These are phyloP conservation scores for Pyrrhopygopsis socrates DNA, from an alignment of 2,888 invertebrate species.

Conservation along the genomic window DNA sequence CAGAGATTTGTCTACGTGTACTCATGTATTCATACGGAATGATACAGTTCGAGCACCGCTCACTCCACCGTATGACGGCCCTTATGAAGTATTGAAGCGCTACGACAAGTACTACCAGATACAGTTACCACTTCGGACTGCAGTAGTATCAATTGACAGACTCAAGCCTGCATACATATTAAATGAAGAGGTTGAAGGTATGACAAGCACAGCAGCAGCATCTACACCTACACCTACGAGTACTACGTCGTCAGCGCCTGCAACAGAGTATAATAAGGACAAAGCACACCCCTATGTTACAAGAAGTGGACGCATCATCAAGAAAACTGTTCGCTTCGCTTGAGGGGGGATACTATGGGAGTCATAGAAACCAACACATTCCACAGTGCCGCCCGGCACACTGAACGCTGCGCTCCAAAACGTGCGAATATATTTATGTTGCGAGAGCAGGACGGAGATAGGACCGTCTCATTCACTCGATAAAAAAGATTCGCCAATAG, in stretches of 20 bases:
- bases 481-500: not conserved
- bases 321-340: not conserved
- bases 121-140: not conserved
- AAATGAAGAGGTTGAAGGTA: not conserved
- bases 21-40: conserved; percentile 82
- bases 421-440: not conserved
- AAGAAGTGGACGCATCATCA: not conserved
- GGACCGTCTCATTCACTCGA: not conserved
- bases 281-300: not conserved
- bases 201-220: not conserved
- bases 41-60: conserved; percentile 79
- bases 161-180: conserved; percentile 77
- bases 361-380: not conserved
- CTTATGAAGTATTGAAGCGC: conserved; percentile 60
- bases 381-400: not conserved
- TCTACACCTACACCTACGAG: not conserved
- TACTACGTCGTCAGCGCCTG: not conserved
- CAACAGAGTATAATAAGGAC: not conserved
- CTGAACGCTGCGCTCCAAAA: not conserved
- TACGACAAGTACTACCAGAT: conserved; percentile 35
- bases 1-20: conserved; percentile 44
- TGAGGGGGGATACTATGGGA: not conserved
- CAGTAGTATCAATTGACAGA: conserved; percentile 73
- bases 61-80: conserved; percentile 78
- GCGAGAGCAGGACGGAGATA: not conserved